A percentile compares a stretch with the other conserved stretches of the same genome.
These are phyloP conservation scores for Rhinopithecus roxellana DNA, from an alignment of 2,113 vertebrate genomes.

Conservation along the genomic window DNA sequence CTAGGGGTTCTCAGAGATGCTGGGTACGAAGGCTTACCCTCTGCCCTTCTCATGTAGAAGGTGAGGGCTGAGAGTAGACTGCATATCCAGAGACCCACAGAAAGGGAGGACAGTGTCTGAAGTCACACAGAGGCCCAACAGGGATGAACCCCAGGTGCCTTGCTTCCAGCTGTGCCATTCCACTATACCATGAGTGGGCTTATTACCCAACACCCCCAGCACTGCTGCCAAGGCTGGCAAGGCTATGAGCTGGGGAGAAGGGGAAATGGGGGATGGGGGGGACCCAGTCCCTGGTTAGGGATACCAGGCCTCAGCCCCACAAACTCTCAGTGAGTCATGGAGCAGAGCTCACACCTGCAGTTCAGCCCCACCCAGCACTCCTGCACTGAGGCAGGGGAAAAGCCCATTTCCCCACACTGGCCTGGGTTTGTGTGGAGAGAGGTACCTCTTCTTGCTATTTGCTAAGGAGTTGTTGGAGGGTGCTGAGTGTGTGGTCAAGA, in stretches of 20 bases:
- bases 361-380: slow-evolving; percentile 29
- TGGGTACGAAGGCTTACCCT: not conserved
- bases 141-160: not conserved
- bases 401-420: not conserved
- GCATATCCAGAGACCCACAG: not conserved
- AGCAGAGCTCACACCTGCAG: slow-evolving; percentile 47
- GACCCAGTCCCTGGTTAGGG: not conserved
- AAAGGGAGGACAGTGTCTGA: not conserved
- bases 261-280: not conserved
- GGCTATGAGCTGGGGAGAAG: not conserved
- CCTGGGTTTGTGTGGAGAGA: not conserved
- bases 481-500: not conserved
- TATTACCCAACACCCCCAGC: not conserved
- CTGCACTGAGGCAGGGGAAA: not conserved
- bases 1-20: not conserved
- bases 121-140: not conserved
- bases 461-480: not conserved
- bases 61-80: not conserved
- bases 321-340: slow-evolving; percentile 64
- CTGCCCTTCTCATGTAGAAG: not conserved
- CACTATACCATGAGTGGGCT: not conserved
- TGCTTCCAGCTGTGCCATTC: not conserved
- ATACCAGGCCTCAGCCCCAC: not conserved
- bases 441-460: not conserved
- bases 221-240: not conserved